Conservation (phyloP, 1,140 invertebrate genomes). For the Lamellibrachia luymesi region DNA sequence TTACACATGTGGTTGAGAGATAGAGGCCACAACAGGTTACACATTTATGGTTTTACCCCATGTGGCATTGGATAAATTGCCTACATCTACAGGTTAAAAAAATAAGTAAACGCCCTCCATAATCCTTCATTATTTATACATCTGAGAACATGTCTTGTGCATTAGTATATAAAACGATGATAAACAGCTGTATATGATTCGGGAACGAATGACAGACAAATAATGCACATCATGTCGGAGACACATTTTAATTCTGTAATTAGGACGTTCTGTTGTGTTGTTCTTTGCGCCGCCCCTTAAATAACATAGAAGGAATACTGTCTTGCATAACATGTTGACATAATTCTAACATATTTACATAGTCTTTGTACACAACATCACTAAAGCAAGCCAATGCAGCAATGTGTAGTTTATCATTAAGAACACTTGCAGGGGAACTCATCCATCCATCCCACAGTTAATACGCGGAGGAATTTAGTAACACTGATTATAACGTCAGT, state of each 20-base stretch:
- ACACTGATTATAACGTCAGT: no score
- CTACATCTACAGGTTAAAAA: no score
- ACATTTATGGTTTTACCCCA: no score
- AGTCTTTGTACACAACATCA: neutral
- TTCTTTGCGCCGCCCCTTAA: neutral
- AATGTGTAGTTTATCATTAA: neutral
- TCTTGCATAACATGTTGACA: neutral
- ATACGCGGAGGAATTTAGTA: no score
- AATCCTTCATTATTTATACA: no score
- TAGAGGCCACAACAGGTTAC: no score
- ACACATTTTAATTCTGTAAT: neutral
- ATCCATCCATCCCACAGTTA: neutral
- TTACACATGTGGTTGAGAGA: no score
- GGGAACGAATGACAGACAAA: neutral
- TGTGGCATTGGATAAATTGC: no score
- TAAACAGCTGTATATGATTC: neutral
- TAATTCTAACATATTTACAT: neutral
- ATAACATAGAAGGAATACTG: neutral
- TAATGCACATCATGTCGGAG: neutral
- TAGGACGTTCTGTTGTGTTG: neutral
- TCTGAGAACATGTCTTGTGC: no score
- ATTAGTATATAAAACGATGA: no score
- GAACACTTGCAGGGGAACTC: neutral
- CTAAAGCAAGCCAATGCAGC: neutral
- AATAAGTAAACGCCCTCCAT: no score